Base-by-base conservation (phyloP, 2,113 vertebrate species). In the Noctilio leporinus region DNA sequence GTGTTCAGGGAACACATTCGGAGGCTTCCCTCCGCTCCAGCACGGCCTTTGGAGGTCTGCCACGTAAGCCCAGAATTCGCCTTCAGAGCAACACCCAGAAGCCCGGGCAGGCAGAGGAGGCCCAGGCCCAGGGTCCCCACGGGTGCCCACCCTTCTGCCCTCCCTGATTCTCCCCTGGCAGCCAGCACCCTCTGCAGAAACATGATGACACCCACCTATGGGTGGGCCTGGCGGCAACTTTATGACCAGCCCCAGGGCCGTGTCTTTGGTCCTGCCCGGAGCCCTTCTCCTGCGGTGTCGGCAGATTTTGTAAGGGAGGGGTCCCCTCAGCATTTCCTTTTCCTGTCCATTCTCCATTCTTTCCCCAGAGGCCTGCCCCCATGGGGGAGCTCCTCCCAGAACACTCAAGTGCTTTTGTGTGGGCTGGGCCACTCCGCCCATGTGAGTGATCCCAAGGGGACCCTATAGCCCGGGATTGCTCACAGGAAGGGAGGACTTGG, bases 391-490 rank as follows among this genome's bases (percentile, higher is more conserved):
- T 38, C 4, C 2, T 84, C 49, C 59, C 4, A 1, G 17, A 19
- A 62, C 40, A 16, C 28, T 62, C 43, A 2, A 3, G 72, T 11
- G 22, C n/a, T 17, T 0, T 3, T 5, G 47, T 47, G 24, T 51
- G 1, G 38, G 35, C 3, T 0, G 35, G 38, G 12, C 10, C 0
- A 0, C 15, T 4, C 49, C 1, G 0, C 11, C 20, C 17, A 2
- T 4, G 4, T 7, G 24, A n/a, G 30, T 19, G 40, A 22, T 3
- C 49, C 47, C 30, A 26, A 62, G 28, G 45, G 20, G 53, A 9
- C 43, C 33, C 4, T 20, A 6, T 8, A 38, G 24, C 33, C 17
- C 38, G 47, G 26, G 64, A 30, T 12, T 30, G 65, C 64, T 82
- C 75, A 20, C 7, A 10, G n/a, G 9, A 49, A 40, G 12, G 57